Base-by-base conservation (phyloP, 1,140 invertebrate species). In the Linepithema humile region DNA sequence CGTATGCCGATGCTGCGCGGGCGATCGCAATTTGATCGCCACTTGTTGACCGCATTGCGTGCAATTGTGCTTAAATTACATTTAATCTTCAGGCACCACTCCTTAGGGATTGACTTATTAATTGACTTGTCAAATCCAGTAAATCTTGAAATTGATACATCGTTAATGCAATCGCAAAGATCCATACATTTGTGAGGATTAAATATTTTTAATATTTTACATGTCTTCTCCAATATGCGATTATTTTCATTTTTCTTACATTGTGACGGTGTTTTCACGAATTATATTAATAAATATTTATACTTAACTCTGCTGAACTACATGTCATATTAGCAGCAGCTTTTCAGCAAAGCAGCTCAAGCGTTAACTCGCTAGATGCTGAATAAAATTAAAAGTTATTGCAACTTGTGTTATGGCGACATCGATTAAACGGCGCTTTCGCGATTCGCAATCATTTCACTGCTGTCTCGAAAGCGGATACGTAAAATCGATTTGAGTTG, bases 401-500 rank as follows among this genome's bases (percentile, higher is more conserved):
- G 10, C 20, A n/a, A 67, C 12, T 50, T 15, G 29, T n/a, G 43
- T 64, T 23, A 12, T 26, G 15, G 45, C 4, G 9, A n/a, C 32
- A 7, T n/a, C 35, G 23, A 78, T 78, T 53, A 55, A 69, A 40
- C 35, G 10, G 0, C 32, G 32, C 62, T 78, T 78, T 65, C 38
- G n/a, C n/a, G 38, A 80, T 12, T 26, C 35, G 26, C 7, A 77
- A 3, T 69, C 67, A 80, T 70, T 70, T 80, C 62, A 69, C 75
- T 32, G 23, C 62, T 26, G 48, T 69, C 48, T 80, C 23, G 64
- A 70, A 80, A 69, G 45, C 60, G 9, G 35, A 69, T 40, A 82
- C 45, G 62, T 82, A 65, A 86, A 90, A 88, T 86, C 88, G 88
- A 83, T 89, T 87, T 78, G 90, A 91, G 88, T 82, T 88, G 80